phyloP scores from a whole-genome alignment of 2,797 vertebrate species.

The Danio choprae region DNA sequence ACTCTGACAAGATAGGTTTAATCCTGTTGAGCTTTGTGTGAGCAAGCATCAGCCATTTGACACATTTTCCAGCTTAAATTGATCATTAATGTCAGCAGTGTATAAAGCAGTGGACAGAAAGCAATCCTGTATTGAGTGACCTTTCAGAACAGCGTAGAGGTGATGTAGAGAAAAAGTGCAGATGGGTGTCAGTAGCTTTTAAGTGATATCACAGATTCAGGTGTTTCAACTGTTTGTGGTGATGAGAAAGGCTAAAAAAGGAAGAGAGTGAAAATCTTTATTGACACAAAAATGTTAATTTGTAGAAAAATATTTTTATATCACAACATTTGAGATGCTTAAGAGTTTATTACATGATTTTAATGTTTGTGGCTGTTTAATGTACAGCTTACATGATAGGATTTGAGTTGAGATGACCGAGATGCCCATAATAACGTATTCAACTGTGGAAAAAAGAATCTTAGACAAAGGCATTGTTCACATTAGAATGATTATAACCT shows the following conservation, averaged over 20 bases:
- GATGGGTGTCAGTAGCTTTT: constrained; percentile 25
- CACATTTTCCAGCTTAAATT: constrained; percentile 23
- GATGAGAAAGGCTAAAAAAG: constrained; percentile 29
- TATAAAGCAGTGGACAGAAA: constrained; percentile 33
- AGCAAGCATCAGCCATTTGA: constrained; percentile 20
- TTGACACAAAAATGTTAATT: not conserved
- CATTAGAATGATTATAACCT: not conserved
- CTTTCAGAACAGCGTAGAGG: constrained; percentile 44
- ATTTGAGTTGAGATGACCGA: not conserved
- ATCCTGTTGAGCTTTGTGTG: constrained; percentile 19
- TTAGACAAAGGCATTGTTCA: not conserved
- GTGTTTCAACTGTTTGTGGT: constrained; percentile 14
- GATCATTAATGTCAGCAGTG: constrained; percentile 40
- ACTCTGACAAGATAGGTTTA: not conserved
- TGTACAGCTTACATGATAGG: not conserved
- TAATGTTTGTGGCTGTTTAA: not conserved
- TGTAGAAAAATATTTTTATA: not conserved
- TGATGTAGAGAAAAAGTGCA: constrained; percentile 38
- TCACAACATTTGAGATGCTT: not conserved
- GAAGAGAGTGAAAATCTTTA: not conserved
- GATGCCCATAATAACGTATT: not conserved
- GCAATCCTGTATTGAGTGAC: constrained; percentile 42
- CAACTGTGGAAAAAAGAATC: not conserved
- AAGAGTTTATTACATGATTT: not conserved
- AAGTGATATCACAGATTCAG: constrained; percentile 35